Evolutionary conservation across 1,140 invertebrate genomes (phyloP), one percentile per base, ranked within the genome.

Genomic region (Solenopsis fugax): DNA sequence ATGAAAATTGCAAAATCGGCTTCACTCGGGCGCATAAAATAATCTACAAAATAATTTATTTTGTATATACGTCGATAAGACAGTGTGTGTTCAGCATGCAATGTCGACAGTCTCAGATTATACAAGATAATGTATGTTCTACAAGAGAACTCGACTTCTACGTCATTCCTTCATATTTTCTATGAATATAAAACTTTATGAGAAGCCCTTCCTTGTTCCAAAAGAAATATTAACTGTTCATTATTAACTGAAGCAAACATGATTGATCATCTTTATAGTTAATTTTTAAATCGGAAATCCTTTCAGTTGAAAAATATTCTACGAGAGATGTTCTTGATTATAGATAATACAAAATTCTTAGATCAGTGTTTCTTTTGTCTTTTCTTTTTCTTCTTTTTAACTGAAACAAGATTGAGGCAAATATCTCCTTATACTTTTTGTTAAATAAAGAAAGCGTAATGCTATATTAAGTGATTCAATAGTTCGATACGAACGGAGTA

Each of bases 1-100:
- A 90, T 89, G 87, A 90, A 89, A 92, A 84, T 93, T 93, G 88
- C 88, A 88, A 90, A 75, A 37, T 85, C 16, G 24, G 4, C 76
- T 87, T 81, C n/a, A 62, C 75, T 34, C 56, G 13, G 9, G 6
- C 21, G 56, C 78, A 50, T 81, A 91, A 84, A 89, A 71, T 84
- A 87, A 89, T 91, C 56, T 89, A 88, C 54, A 86, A 91, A 91
- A 89, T 89, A 82, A 91, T 82, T 90, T 73, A 73, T 65, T 82
- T 37, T 56, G 54, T 89, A 87, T 56, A 77, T 9, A n/a, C n/a
- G 12, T 62, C 84, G 78, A 78, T 60, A 87, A 75, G 60, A 80
- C 65, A 52, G 54, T 77, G 72, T 78, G 9, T 72, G 6, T 60
- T 60, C 24, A 60, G 76, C 37, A 60, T 80, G 29, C 67, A 72